A percentile compares a stretch with the other conserved stretches of the same genome.
These are phyloP conservation scores for Hybognathus amarus DNA, from an alignment of 2,797 vertebrate genomes.

Conservation along the genomic window DNA sequence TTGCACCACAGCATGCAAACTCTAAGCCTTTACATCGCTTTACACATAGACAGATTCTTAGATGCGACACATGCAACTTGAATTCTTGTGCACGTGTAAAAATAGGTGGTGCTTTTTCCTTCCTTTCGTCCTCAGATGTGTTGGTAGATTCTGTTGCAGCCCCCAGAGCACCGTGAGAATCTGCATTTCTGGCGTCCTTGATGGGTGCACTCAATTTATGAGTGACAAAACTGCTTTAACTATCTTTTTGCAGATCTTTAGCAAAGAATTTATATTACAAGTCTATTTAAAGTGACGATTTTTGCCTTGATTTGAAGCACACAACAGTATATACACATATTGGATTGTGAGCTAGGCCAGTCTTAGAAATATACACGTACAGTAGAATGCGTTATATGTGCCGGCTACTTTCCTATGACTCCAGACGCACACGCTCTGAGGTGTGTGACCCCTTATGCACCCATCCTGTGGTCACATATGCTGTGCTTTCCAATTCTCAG, in stretches of 20 bases:
- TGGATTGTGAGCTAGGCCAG: neutral
- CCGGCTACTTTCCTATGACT: slow-evolving; percentile 21
- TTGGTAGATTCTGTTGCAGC: neutral
- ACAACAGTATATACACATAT: neutral
- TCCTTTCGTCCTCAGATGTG: slow-evolving; percentile 16
- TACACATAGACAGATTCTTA: neutral
- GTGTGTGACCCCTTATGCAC: slow-evolving; percentile 53
- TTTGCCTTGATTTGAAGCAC: neutral
- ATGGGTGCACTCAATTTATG: neutral
- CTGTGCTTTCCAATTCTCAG: slow-evolving; percentile 71
- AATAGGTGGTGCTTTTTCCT: neutral
- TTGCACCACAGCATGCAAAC: neutral
- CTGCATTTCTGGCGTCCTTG: neutral
- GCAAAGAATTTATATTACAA: neutral
- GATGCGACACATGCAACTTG: neutral
- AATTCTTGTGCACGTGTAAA: neutral
- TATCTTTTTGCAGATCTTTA: neutral
- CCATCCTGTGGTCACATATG: slow-evolving; percentile 67
- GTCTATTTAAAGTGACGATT: neutral
- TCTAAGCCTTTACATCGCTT: neutral
- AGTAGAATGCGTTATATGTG: neutral
- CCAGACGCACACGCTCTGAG: slow-evolving; percentile 25
- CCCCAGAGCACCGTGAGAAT: neutral
- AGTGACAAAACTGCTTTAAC: neutral
- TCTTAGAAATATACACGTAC: neutral